These are phyloP conservation scores for Drosophila yooni DNA, from an alignment of 2,888 invertebrate species.

Conservation along the genomic window DNA sequence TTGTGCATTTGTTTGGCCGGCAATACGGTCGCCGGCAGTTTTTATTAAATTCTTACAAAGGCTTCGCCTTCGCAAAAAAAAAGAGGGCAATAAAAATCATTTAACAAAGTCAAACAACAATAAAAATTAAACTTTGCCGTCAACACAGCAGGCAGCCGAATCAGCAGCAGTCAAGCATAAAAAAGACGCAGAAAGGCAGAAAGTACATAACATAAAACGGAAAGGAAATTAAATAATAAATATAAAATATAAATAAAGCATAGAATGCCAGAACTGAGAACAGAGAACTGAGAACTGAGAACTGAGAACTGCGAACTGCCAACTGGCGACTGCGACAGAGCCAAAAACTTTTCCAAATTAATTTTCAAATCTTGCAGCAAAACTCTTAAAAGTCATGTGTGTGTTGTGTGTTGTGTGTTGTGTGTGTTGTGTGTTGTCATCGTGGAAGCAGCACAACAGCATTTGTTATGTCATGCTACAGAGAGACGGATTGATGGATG, in stretches of 20 bases:
- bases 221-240: slow-evolving; percentile 75
- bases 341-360: slow-evolving; percentile 71
- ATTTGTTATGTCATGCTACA: slow-evolving; percentile 75
- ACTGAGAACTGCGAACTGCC: slow-evolving; percentile 19
- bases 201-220: slow-evolving; percentile 66
- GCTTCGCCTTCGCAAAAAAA: slow-evolving; percentile 50
- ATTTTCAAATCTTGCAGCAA: slow-evolving; percentile 58
- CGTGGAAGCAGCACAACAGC: slow-evolving; percentile 35
- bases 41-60: slow-evolving; percentile 77
- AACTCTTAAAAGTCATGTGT: slow-evolving; percentile 42
- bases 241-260: slow-evolving; percentile 75
- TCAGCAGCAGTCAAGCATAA: slow-evolving; percentile 63
- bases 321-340: slow-evolving; percentile 17
- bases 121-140: slow-evolving; percentile 81
- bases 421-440: slow-evolving; percentile 51
- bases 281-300: slow-evolving; percentile 41
- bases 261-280: slow-evolving; percentile 40
- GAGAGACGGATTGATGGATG: slow-evolving; percentile 35
- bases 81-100: slow-evolving; percentile 78
- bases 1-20: slow-evolving; percentile 75
- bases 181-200: slow-evolving; percentile 53
- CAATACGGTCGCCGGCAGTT: slow-evolving; percentile 75
- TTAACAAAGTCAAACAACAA: slow-evolving; percentile 81
- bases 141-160: slow-evolving; percentile 58
- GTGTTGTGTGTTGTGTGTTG: slow-evolving; percentile 32